phyloP scores from a whole-genome alignment of 2,113 vertebrate species.

The Sceloporus tristichus region DNA sequence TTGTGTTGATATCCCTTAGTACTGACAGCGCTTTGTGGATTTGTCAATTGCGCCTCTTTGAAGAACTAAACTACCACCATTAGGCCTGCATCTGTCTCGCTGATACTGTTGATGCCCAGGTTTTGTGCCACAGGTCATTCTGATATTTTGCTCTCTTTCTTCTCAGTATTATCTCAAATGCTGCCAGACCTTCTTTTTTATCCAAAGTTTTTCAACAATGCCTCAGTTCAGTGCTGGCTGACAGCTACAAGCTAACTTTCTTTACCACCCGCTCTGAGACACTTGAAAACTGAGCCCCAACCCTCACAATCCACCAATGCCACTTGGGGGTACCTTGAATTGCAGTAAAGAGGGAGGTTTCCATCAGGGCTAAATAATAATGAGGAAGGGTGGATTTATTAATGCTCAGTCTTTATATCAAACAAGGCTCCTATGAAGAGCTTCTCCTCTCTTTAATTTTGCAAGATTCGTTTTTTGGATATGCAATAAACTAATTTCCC shows the following conservation, averaged over 20 bases:
- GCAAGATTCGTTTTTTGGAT: background rate
- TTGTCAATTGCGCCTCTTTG: background rate
- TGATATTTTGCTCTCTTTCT: background rate
- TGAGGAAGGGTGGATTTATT: background rate
- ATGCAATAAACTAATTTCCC: background rate
- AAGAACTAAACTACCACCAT: conserved; percentile 16
- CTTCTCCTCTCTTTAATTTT: background rate
- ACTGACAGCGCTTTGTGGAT: conserved; percentile 8
- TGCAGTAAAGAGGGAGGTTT: too few species aligned
- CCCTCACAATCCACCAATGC: too few species aligned
- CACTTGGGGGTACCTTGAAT: too few species aligned
- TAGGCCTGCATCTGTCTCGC: background rate
- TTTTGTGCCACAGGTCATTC: background rate
- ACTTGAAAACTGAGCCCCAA: background rate
- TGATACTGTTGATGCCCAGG: background rate
- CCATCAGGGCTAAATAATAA: background rate
- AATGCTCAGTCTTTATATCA: background rate
- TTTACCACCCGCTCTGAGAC: background rate
- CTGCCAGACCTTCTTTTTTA: background rate
- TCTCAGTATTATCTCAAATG: background rate
- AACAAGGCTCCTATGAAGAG: background rate
- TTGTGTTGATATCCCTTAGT: background rate
- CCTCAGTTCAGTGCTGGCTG: background rate
- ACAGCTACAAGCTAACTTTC: background rate
- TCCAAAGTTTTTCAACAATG: background rate